Evolutionary conservation across 2,888 invertebrate species (phyloP), one percentile per base, ranked within the genome.

Genomic region (Synergus laeviventris): DNA sequence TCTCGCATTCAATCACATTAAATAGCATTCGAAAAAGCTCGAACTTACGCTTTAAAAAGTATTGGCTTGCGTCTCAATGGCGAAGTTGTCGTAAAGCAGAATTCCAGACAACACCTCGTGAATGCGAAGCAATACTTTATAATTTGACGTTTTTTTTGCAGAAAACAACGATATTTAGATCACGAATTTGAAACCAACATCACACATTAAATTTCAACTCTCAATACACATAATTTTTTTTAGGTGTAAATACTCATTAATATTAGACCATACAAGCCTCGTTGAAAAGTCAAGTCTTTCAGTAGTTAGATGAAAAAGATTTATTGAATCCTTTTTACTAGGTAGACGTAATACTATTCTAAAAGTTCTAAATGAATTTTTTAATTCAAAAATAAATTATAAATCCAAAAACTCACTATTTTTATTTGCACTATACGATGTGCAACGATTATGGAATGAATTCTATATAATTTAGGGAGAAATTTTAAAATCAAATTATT

Each of bases 371-470:
- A 59, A 24, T 12, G 18, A 59, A 59, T 56, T 56, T 56, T 21
- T 3, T 56, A 11, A n/a, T n/a, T n/a, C n/a, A n/a, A n/a, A 66
- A 66, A 66, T 66, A 66, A 66, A 66, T 70, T 70, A 36, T 45
- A 70, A 49, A 49, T 31, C 21, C 16, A 12, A 49, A 70, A 49
- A n/a, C 16, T 45, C 66, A 24, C 24, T 42, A 45, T 45, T 21
- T 21, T 39, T 66, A 45, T 38, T 16, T 45, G 16, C 31, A 31
- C 24, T 18, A 36, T 49, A 11, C 49, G 31, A 45, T 21, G 42
- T n/a, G 31, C 49, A 31, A 45, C 12, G n/a, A 31, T 16, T 24
- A 49, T 70, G 70, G 70, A 70, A 70, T 70, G 70, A 49, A 70
- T 31, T 49, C n/a, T 49, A 70, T 24, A 70, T 31, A 49, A 70